Evolutionary conservation across 2,888 invertebrate genomes (phyloP).

Genomic region (Eristalis pertinax): DNA sequence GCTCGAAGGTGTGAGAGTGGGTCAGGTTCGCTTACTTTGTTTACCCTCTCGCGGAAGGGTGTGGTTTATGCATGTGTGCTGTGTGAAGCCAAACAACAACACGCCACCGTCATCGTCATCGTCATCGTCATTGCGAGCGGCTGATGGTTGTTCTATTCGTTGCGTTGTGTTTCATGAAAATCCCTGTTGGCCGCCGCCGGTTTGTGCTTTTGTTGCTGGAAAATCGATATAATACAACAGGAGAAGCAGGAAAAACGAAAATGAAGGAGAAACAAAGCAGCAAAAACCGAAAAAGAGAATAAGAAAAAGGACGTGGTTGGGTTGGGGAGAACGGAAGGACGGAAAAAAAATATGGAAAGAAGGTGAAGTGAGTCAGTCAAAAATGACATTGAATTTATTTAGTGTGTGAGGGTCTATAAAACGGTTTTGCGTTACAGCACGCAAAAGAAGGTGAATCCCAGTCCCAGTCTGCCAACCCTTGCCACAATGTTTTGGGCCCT

Average conservation of each 20-base stretch:
- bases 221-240: slow-evolving; percentile 64
- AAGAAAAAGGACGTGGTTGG: neutral
- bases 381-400: slow-evolving; percentile 71
- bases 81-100: slow-evolving; percentile 58
- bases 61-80: slow-evolving; percentile 58
- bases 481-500: neutral
- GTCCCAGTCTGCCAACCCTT: neutral
- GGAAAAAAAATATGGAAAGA: neutral
- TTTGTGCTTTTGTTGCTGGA: slow-evolving; percentile 6
- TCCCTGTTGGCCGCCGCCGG: slow-evolving; percentile 40
- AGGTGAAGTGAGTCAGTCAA: slow-evolving; percentile 64
- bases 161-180: slow-evolving; percentile 40
- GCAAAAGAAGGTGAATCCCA: slow-evolving; percentile 6
- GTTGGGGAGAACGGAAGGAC: neutral
- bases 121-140: neutral
- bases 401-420: slow-evolving; percentile 57
- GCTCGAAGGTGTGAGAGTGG: slow-evolving; percentile 2
- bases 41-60: slow-evolving; percentile 54
- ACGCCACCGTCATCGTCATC: slow-evolving; percentile 12
- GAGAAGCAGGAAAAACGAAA: slow-evolving; percentile 9
- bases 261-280: slow-evolving; percentile 18
- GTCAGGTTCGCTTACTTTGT: slow-evolving; percentile 30
- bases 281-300: slow-evolving; percentile 15
- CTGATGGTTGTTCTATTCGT: slow-evolving; percentile 41
- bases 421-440: slow-evolving; percentile 59